phyloP scores from a whole-genome alignment of 1,140 invertebrate species.

The Acromyrmex echinatior region DNA sequence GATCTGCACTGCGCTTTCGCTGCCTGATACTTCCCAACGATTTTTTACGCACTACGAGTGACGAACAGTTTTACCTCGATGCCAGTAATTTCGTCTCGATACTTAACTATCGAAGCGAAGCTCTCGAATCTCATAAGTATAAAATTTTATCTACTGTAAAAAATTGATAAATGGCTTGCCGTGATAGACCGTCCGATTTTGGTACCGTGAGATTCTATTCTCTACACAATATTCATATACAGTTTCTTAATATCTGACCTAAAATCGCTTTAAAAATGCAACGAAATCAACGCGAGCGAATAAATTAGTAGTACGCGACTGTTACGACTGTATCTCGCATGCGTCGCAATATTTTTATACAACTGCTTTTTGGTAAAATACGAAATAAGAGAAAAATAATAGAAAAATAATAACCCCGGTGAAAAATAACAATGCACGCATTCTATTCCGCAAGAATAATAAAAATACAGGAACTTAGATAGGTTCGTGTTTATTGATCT shows the following conservation, averaged over 20 bases:
- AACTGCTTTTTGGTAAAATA: conserved; percentile 44
- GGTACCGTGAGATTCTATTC: neutral
- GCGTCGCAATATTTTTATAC: conserved; percentile 40
- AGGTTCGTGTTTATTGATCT: conserved; percentile 36
- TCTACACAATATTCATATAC: neutral
- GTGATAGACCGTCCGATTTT: neutral
- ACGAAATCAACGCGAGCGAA: neutral
- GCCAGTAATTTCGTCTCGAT: conserved; percentile 45
- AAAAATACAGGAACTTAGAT: conserved; percentile 48
- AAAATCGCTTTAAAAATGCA: neutral
- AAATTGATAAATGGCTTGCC: conserved; percentile 24
- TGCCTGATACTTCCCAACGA: conserved; percentile 42
- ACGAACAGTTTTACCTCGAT: conserved; percentile 34
- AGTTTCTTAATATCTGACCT: conserved; percentile 14
- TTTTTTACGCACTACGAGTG: conserved; percentile 40
- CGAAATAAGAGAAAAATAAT: conserved; percentile 60
- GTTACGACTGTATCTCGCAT: no score
- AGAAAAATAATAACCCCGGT: conserved; percentile 45
- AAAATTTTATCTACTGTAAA: conserved; percentile 34
- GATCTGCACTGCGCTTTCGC: conserved; percentile 42
- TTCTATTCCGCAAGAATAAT: conserved; percentile 32
- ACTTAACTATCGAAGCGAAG: conserved; percentile 34
- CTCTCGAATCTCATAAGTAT: neutral
- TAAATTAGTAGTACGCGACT: neutral
- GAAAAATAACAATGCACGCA: conserved; percentile 52